These are phyloP conservation scores for Pseudachorutes palmiensis DNA, from an alignment of 1,140 invertebrate genomes.

Conservation along the genomic window DNA sequence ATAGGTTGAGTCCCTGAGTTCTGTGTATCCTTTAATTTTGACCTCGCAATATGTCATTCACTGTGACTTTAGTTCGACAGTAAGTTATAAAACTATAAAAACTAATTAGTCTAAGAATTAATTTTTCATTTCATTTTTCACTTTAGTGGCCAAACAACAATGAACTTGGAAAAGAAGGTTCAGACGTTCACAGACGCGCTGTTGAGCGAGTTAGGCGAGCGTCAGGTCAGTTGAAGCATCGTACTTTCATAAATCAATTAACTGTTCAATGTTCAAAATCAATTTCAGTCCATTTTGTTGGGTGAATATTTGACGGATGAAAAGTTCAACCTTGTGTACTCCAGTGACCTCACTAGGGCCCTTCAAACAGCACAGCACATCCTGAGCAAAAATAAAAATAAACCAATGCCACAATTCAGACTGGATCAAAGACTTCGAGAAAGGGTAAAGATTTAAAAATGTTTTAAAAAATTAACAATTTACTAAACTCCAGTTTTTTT, in stretches of 20 bases:
- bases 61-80: neutral
- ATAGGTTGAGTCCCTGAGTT: too few species aligned
- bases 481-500: too few species aligned
- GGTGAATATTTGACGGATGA: constrained; percentile 23
- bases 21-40: too few species aligned
- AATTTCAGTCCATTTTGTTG: constrained; percentile 1
- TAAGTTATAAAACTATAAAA: neutral
- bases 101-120: neutral
- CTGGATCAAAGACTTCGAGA: constrained; percentile 23
- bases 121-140: neutral
- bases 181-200: neutral
- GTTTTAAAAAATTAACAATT: too few species aligned
- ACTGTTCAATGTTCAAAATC: neutral
- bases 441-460: constrained; percentile 12
- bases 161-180: neutral
- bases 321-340: constrained; percentile 25
- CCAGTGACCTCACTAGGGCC: constrained; percentile 28
- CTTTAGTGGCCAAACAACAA: neutral
- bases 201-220: neutral
- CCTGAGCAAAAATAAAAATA: constrained; percentile 12
- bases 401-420: constrained; percentile 14
- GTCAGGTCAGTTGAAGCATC: neutral
- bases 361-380: constrained; percentile 30
- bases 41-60: neutral
- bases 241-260: neutral